Percentiles rank a stretch among this genome's conserved stretches.
These are phyloP conservation scores for Mustelus asterias DNA, from an alignment of 2,113 vertebrate genomes.

Conservation along the genomic window DNA sequence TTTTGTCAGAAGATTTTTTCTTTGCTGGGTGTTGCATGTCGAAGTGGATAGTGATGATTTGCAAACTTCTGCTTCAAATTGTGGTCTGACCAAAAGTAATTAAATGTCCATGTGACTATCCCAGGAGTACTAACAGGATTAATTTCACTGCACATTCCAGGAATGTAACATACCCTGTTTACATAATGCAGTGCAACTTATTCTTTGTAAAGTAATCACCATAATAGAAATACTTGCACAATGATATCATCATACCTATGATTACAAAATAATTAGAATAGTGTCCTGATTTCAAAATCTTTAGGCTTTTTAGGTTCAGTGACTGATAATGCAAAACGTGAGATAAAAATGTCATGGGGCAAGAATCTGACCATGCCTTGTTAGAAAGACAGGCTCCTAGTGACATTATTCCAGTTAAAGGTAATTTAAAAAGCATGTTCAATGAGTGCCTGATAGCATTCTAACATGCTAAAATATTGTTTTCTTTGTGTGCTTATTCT, in stretches of 20 bases:
- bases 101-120: not conserved
- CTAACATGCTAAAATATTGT: not conserved
- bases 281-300: not conserved
- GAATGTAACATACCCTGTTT: not conserved
- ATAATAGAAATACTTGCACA: not conserved
- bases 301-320: not conserved
- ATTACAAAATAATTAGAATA: not conserved
- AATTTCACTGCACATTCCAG: not conserved
- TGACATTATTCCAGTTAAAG: not conserved
- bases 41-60: not conserved
- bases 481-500: not conserved
- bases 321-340: not conserved
- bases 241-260: not conserved
- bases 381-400: not conserved
- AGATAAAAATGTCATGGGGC: not conserved
- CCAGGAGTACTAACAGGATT: not conserved
- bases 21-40: not conserved
- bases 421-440: not conserved
- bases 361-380: not conserved
- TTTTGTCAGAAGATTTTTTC: not conserved
- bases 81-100: not conserved
- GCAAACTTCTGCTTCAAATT: conserved; percentile 19
- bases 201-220: not conserved
- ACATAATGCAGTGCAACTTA: not conserved
- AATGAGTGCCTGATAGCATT: not conserved